Evolutionary conservation across 2,113 vertebrate species (phyloP).

Genomic region (Grammomys dolichurus): DNA sequence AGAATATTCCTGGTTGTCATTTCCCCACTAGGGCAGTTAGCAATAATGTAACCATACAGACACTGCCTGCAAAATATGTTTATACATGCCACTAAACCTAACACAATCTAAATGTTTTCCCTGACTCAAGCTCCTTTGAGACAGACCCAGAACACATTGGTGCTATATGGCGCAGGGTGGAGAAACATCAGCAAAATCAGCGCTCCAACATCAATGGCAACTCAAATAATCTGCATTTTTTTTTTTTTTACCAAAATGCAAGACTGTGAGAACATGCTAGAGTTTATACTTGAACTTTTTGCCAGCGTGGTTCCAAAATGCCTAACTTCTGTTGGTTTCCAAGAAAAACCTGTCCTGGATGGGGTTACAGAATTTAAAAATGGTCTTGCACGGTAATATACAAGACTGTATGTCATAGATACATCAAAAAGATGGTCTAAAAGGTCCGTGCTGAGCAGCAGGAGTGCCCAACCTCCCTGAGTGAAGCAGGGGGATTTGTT

Average conservation of each 20-base stretch:
- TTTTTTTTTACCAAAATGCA: neutral
- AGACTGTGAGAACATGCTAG: neutral
- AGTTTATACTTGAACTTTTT: neutral
- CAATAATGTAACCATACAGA: neutral
- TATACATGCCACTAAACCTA: neutral
- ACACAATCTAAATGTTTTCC: neutral
- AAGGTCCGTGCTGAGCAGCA: neutral
- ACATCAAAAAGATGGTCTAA: neutral
- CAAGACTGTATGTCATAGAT: neutral
- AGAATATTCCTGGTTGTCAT: neutral
- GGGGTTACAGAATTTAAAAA: neutral
- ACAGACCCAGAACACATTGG: neutral
- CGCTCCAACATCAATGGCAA: neutral
- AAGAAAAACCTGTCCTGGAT: conserved; percentile 32
- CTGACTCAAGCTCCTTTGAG: neutral
- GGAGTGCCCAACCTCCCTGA: neutral
- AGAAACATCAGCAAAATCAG: neutral
- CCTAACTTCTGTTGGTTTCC: neutral
- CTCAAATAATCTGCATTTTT: conserved; percentile 5
- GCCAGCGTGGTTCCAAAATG: neutral
- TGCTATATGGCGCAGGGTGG: neutral
- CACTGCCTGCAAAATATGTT: neutral
- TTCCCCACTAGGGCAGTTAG: neutral
- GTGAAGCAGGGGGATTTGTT: neutral
- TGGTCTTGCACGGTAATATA: neutral